Conservation (phyloP, 1,140 invertebrate genomes). For the Trichonephila inaurata region DNA sequence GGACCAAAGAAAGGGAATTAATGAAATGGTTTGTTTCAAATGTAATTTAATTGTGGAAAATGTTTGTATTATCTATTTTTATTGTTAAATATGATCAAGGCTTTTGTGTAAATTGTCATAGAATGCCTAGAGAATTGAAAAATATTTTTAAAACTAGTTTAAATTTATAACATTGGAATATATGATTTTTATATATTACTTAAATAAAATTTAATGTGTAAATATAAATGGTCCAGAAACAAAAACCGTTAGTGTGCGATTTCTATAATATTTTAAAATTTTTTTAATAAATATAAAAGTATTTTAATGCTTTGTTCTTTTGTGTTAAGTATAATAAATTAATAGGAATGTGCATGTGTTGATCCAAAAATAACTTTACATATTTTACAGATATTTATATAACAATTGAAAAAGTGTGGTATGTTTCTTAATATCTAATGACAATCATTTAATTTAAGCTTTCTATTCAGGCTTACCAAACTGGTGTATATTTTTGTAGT, state of each 20-base stretch:
- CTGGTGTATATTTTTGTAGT: constrained; percentile 70
- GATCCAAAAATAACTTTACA: neutral
- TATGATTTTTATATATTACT: no score
- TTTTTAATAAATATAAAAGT: neutral
- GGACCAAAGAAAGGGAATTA: constrained; percentile 51
- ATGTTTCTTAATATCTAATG: constrained; percentile 22
- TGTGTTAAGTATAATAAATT: neutral
- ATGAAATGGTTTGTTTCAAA: neutral
- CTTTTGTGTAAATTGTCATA: no score
- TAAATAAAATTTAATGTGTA: no score
- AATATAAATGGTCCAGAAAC: no score
- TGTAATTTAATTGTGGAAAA: neutral
- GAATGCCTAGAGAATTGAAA: no score
- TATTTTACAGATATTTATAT: neutral
- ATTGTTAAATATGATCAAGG: neutral
- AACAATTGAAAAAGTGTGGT: neutral
- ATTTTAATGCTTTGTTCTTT: neutral
- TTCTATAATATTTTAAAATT: no score
- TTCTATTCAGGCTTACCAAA: constrained; percentile 40
- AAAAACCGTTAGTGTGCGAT: no score
- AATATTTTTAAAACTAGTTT: no score
- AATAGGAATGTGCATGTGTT: neutral
- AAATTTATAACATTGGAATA: no score
- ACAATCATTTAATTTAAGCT: constrained; percentile 39
- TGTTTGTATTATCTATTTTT: neutral